These are phyloP conservation scores for Trilocha varians DNA, from an alignment of 2,888 invertebrate species.

Conservation along the genomic window DNA sequence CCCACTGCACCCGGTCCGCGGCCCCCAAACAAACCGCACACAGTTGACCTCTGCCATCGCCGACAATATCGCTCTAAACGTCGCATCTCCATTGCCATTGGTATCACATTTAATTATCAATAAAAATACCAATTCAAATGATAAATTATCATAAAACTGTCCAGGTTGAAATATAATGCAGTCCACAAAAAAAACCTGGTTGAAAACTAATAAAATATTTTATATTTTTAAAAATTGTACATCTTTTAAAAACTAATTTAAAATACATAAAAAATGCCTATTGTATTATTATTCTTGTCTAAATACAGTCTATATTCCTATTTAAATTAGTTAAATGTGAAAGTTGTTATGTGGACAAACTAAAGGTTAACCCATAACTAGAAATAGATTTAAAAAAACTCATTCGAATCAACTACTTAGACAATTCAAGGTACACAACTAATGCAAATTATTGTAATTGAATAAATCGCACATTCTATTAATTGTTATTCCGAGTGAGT, in stretches of 20 bases:
- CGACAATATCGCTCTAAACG: conserved; percentile 28
- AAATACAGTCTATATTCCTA: too few species aligned
- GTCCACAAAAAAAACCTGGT: too few species aligned
- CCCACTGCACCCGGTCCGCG: conserved; percentile 58
- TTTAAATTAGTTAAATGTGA: neutral
- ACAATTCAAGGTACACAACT: conserved; percentile 20
- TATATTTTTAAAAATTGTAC: too few species aligned
- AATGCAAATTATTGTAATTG: conserved; percentile 15
- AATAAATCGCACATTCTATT: conserved; percentile 13
- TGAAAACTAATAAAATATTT: too few species aligned
- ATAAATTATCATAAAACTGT: neutral
- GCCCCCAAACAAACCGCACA: conserved; percentile 51
- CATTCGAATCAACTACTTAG: neutral
- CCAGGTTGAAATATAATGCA: too few species aligned
- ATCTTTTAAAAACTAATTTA: too few species aligned
- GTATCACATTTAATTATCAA: neutral
- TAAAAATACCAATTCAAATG: neutral
- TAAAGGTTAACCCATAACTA: neutral
- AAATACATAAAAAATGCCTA: too few species aligned
- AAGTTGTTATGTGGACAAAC: neutral
- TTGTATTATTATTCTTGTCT: too few species aligned
- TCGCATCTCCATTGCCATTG: conserved; percentile 13
- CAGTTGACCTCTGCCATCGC: conserved; percentile 50
- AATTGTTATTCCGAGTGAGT: neutral
- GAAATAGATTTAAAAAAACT: neutral